Conservation (phyloP, 1,140 invertebrate species). For the Micrasema minimum region DNA sequence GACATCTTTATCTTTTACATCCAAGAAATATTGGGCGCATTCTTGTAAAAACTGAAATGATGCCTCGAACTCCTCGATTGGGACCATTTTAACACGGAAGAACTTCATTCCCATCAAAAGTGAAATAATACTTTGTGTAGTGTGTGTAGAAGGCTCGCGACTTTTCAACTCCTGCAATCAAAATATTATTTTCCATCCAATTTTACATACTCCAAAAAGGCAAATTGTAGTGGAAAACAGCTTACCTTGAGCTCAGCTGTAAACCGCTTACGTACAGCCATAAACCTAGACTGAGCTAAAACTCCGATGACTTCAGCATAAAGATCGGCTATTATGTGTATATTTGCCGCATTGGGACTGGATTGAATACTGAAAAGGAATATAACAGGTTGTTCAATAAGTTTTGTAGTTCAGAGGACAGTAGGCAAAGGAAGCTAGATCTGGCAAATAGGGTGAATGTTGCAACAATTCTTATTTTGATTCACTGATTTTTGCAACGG, state of each 20-base stretch:
- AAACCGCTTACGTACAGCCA: constrained; percentile 92
- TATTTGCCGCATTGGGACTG: constrained; percentile 93
- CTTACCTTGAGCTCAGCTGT: constrained; percentile 91
- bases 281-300: constrained; percentile 94
- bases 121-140: constrained; percentile 95
- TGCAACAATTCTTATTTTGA: no score
- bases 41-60: constrained; percentile 99
- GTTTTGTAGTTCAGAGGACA: no score
- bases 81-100: constrained; percentile 93
- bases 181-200: not conserved
- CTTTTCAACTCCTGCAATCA: constrained; percentile 68
- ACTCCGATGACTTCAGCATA: constrained; percentile 99
- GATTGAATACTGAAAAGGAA: constrained; percentile 82
- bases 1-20: constrained; percentile 98
- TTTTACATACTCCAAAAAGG: not conserved
- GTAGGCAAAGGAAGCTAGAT: no score
- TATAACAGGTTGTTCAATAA: no score
- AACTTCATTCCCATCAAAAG: constrained; percentile 99
- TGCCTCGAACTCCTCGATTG: constrained; percentile 99
- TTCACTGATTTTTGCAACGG: no score
- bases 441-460: no score
- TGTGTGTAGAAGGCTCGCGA: constrained; percentile 88
- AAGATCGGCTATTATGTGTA: constrained; percentile 96
- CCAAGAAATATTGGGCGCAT: constrained; percentile 97
- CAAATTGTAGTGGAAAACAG: not conserved